Base-by-base conservation (phyloP, 2,888 invertebrate genomes). In the Leuctra nigra region DNA sequence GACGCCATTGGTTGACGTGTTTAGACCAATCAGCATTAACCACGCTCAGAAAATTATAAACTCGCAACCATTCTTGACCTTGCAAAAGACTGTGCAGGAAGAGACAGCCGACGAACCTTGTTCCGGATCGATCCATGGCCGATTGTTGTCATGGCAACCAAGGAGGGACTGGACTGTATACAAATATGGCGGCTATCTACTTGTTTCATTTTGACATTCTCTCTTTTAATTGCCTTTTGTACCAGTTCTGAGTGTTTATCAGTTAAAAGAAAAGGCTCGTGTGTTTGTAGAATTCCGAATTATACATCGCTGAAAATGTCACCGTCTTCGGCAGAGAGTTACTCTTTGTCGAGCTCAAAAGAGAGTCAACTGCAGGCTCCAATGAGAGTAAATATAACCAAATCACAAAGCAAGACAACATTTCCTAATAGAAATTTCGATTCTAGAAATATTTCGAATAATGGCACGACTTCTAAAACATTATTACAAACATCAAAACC, bases 21-120 rank as follows among this genome's bases (percentile, higher is more conserved):
- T 44, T 47, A 41, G 25, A 24, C 65, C 64, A 65, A 65, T 65
- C 55, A 60, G 55, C 55, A 59, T 44, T 23, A 48, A 63, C 60
- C 65, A 64, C 65, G 65, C 62, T 62, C 60, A 38, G 53, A 54
- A 57, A 18, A 25, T 4, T 48, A 33, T 25, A 25, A 24, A 53
- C 44, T 57, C 29, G 39, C 29, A 24, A 63, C 53, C 61, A 20
- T 11, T 9, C 7, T 20, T 44, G 23, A n/a, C 9, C 4, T 11
- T 22, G 4, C 9, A 7, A 9, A 6, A 44, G 39, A 39, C 39
- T 16, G 16, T 18, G n/a, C 20, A 2, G 7, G 18, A 16, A 16
- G n/a, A 6, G 18, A 20, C 23, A 23, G 44, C 23, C 9, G 44
- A 9, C 44, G 44, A 23, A 23, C n/a, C 44, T 44, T 7, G 7